Evolutionary conservation across 2,113 vertebrate genomes (phyloP), one percentile per base, ranked within the genome.

Genomic region (Oryzias curvinotus): DNA sequence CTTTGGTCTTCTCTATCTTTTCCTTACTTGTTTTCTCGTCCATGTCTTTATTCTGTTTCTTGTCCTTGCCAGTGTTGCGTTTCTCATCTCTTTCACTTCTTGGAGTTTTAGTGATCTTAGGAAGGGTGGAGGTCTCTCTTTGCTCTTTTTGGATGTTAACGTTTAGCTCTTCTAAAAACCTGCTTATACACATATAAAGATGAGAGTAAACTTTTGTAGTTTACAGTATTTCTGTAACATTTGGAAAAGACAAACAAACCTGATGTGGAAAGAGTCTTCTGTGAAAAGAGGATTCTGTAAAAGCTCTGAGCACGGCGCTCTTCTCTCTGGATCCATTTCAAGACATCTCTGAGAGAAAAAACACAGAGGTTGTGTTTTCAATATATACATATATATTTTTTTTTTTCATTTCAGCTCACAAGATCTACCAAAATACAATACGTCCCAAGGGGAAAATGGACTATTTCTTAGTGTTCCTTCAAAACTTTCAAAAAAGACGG

Each of bases 321-420:
- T 92, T 82, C 87, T 87, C 60, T 95, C 93, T 1, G 95, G 94
- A 64, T 96, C 94, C 71, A 94, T 91, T 65, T 93, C 93, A 55
- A 98, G 91, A 79, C 96, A 97, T 50, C 87, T 90, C 95, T 98
- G 69, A 75, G 65, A 17, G 19, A n/a, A n/a, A 79, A 81, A 3
- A 50, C 6, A 50, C n/a, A 46, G 0, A 5, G 19, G 53, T 42
- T 25, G 52, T 23, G 21, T 23, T 23, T 23, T 23, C 21, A 23
- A 23, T 23, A 23, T n/a, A n/a, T n/a, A n/a, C n/a, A n/a, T n/a
- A n/a, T n/a, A n/a, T n/a, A n/a, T n/a, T n/a, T 23, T 36, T 36
- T 36, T 36, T 36, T 7, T 36, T 7, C 30, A 36, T 36, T 36
- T 36, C 1, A 36, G 30, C 7, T 36, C 26, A 28, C 26, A 28